Evolutionary conservation across 2,113 vertebrate species (phyloP).

Genomic region (Varanus komodoensis): DNA sequence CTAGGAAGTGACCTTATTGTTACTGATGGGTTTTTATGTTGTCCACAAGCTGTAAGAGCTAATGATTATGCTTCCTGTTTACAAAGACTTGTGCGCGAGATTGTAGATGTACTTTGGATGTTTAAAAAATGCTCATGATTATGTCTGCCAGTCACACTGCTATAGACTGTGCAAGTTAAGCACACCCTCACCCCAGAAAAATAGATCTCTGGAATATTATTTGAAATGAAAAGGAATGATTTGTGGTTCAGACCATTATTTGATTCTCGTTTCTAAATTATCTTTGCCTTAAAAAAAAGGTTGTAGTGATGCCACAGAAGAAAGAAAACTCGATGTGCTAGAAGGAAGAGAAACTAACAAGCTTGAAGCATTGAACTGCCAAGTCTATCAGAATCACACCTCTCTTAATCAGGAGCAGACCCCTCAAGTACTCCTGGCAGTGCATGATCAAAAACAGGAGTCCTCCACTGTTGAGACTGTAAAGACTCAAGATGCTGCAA

Average conservation of each 20-base stretch:
- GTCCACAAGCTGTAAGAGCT: not conserved
- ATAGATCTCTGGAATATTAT: not conserved
- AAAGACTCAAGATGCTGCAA: slow-evolving; percentile 82
- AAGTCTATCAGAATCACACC: slow-evolving; percentile 58
- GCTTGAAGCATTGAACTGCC: slow-evolving; percentile 53
- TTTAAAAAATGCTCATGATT: not conserved
- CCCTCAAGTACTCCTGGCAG: slow-evolving; percentile 42
- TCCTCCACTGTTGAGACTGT: slow-evolving; percentile 59
- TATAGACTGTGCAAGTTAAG: not conserved
- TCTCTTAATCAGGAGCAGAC: slow-evolving; percentile 57
- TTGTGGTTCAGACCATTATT: not conserved
- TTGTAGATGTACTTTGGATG: not conserved
- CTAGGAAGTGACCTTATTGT: not conserved
- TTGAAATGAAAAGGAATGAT: not conserved
- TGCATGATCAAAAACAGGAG: slow-evolving; percentile 59
- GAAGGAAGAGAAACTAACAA: slow-evolving; percentile 62
- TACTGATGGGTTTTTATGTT: not conserved
- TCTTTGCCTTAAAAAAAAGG: slow-evolving; percentile 65
- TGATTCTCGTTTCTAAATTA: slow-evolving; percentile 42
- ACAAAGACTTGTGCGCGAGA: not conserved
- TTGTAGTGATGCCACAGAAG: slow-evolving; percentile 67
- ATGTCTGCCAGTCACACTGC: not conserved
- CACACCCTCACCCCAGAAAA: not conserved
- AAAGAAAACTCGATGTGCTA: slow-evolving; percentile 65
- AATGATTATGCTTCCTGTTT: too few relatives aligned